Evolutionary conservation across 2,113 vertebrate species (phyloP).

Genomic region (Myotis yumanensis): DNA sequence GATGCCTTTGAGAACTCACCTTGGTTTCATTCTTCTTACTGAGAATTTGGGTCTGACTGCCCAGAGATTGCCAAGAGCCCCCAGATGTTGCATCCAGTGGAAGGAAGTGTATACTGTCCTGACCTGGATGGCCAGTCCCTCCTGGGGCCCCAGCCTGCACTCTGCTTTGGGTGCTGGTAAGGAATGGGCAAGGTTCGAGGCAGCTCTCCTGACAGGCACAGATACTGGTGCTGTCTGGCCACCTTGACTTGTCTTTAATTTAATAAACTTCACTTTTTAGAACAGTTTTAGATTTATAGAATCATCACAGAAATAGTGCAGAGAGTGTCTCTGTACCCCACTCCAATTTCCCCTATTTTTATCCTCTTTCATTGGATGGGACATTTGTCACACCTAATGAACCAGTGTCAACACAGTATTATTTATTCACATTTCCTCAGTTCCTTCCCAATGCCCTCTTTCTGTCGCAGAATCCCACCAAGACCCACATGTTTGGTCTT

Average conservation of each 20-base stretch:
- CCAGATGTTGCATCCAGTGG: not conserved
- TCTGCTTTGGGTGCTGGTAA: not conserved
- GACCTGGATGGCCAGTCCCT: not conserved
- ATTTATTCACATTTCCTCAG: not conserved
- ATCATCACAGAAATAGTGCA: not conserved
- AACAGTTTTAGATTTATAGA: not conserved
- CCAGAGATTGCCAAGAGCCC: not conserved
- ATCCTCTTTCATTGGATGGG: too few relatives aligned
- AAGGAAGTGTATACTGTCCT: not conserved
- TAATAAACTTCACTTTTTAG: not conserved
- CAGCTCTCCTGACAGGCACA: not conserved
- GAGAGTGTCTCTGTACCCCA: not conserved
- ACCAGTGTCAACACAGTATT: not conserved
- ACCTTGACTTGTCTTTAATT: not conserved
- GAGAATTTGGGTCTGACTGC: not conserved
- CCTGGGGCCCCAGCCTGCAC: not conserved
- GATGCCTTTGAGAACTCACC: not conserved
- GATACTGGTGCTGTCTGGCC: not conserved
- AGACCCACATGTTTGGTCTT: not conserved
- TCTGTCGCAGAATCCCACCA: fast-evolving
- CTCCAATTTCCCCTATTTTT: not conserved
- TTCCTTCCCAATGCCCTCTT: not conserved
- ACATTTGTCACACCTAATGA: not conserved
- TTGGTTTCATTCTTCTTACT: not conserved
- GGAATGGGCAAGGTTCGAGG: not conserved